Conservation (phyloP, 2,113 vertebrate species). For the Percina caprodes region DNA sequence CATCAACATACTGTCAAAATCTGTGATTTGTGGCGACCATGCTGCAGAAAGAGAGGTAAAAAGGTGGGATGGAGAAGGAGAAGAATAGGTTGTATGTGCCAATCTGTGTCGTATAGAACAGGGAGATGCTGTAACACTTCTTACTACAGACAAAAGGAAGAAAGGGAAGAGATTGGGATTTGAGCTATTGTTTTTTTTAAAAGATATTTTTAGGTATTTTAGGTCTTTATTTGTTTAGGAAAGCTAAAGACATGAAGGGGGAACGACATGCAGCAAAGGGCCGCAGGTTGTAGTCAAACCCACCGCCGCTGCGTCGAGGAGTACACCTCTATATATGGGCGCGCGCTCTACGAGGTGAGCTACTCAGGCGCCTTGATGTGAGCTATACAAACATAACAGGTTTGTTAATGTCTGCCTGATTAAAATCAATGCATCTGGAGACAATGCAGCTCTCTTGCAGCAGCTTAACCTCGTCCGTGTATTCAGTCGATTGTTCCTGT, state of each 20-base stretch:
- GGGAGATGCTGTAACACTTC: constrained; percentile 31
- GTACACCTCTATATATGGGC: no score
- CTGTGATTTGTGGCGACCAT: constrained; percentile 61
- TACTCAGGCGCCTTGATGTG: background rate
- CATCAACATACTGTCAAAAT: constrained; percentile 65
- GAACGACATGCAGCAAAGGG: no score
- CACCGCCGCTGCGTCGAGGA: no score
- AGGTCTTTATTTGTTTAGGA: no score
- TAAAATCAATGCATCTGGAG: constrained; percentile 52
- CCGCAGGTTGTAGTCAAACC: no score
- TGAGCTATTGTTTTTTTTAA: constrained; percentile 23
- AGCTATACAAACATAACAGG: constrained; percentile 48
- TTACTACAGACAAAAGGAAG: constrained; percentile 31
- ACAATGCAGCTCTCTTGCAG: constrained; percentile 53
- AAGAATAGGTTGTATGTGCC: constrained; percentile 6
- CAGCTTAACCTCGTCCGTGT: constrained; percentile 46
- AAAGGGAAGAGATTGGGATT: constrained; percentile 16
- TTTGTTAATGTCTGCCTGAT: constrained; percentile 69
- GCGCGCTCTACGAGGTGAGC: no score
- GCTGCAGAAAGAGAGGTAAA: constrained; percentile 32
- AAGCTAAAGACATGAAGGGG: no score
- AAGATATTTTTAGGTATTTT: no score
- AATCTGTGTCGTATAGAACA: constrained; percentile 16
- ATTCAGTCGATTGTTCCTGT: constrained; percentile 58
- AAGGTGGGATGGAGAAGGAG: background rate